Evolutionary conservation across 2,113 vertebrate genomes (phyloP), one percentile per base, ranked within the genome.

Genomic region (Montifringilla adamsi): DNA sequence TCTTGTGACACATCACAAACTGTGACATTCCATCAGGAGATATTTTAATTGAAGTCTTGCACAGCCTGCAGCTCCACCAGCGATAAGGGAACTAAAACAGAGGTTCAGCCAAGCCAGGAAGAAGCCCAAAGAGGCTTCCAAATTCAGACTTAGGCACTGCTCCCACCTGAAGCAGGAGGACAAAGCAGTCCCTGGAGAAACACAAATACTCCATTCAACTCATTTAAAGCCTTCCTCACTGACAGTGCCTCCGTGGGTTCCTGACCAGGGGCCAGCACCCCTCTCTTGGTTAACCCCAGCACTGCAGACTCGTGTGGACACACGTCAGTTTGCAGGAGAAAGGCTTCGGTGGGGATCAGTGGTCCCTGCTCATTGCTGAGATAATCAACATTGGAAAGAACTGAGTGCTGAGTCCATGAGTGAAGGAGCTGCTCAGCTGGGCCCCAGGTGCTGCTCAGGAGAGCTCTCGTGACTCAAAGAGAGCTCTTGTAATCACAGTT

Each of bases 211-310:
- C 72, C 44, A 31, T 28, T 20, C 11, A 39, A 7, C 35, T 27
- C 23, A 10, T 14, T 39, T 35, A 33, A 84, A 58, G 31, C 31
- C 30, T 30, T 43, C 73, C 43, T 64, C 49, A 24, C 5, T 64
- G 49, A 30, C 0, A 0, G 13, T 4, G 9, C 44, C 47, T 79
- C 67, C 1, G 0, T 23, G n/a, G 2, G 30, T 2, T 46, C 66
- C 79, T 60, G 28, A 11, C 46, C 66, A 28, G 23, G 16, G 8
- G 17, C 64, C 60, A 60, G 52, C 2, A 6, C 7, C 5, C 49
- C 7, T 3, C 35, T 62, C 70, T 53, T 62, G 39, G 14, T 15
- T 9, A 35, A 74, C 17, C 6, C 46, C 35, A 27, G n/a, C 46
- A 18, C 0, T 9, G 56, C 43, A 39, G 10, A 26, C 83, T 53